A percentile compares a stretch with the other conserved stretches of the same genome.
phyloP scores from a whole-genome alignment of 1,140 invertebrate species.

The Drosophila littoralis region DNA sequence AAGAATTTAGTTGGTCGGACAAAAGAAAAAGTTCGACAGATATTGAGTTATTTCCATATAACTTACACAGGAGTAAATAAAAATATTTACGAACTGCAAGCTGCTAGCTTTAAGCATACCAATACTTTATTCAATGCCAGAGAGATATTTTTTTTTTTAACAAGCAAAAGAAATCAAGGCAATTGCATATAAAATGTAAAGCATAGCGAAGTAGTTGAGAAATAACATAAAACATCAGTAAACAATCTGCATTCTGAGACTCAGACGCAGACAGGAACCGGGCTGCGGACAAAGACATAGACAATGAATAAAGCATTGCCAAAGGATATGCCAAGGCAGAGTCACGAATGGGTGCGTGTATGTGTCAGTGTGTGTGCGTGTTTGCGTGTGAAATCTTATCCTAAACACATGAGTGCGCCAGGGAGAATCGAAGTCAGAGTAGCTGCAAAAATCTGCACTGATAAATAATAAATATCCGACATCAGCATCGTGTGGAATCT shows the following conservation, averaged over 20 bases:
- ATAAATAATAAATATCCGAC: constrained; percentile 75
- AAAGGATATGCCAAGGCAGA: constrained; percentile 36
- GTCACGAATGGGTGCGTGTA: constrained; percentile 17
- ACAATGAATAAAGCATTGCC: constrained; percentile 70
- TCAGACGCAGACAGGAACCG: constrained; percentile 26
- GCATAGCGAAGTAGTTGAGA: constrained; percentile 55
- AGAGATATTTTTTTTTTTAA: not conserved
- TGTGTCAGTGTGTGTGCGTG: constrained; percentile 31
- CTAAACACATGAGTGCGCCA: constrained; percentile 62
- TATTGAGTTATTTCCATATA: too few relatives aligned
- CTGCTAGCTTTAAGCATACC: not conserved
- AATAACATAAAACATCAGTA: constrained; percentile 71
- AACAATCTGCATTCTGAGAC: constrained; percentile 72
- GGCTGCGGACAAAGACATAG: constrained; percentile 40
- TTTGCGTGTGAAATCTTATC: constrained; percentile 60
- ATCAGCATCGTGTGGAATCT: constrained; percentile 53
- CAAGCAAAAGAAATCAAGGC: constrained; percentile 52
- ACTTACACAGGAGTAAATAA: too few relatives aligned
- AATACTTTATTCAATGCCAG: constrained; percentile 1
- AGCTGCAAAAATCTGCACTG: constrained; percentile 73
- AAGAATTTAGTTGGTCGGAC: too few relatives aligned
- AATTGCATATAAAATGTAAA: constrained; percentile 62
- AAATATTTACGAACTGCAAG: not conserved
- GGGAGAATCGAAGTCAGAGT: constrained; percentile 28
- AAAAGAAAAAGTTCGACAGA: too few relatives aligned